phyloP scores from a whole-genome alignment of 2,797 vertebrate genomes.

The Gymnothorax reevesii region DNA sequence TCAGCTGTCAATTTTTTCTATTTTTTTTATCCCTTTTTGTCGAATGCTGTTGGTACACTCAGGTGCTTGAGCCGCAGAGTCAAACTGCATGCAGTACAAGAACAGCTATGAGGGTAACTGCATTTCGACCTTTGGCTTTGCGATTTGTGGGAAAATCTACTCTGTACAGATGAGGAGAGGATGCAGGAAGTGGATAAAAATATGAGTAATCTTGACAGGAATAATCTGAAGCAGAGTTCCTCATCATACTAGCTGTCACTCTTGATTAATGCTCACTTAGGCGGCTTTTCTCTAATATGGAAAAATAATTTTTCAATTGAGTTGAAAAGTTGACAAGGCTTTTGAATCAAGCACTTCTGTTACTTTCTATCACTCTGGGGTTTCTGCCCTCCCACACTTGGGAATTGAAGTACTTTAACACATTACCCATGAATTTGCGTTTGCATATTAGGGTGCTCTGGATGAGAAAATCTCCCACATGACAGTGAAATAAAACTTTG shows the following conservation, averaged over 20 bases:
- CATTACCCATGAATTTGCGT: background rate
- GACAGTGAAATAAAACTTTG: background rate
- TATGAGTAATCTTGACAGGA: background rate
- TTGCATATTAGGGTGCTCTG: background rate
- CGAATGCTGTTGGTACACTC: constrained; percentile 64
- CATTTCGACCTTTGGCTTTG: background rate
- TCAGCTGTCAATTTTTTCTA: constrained; percentile 88
- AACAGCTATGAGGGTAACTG: background rate
- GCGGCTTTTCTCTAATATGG: background rate
- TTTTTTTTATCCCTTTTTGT: constrained; percentile 90
- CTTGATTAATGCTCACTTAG: background rate
- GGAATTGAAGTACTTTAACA: background rate
- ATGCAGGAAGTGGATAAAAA: background rate
- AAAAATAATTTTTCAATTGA: background rate
- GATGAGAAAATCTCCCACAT: background rate
- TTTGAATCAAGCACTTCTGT: no score
- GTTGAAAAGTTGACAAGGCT: background rate
- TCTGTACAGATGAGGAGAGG: background rate
- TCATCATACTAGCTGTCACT: background rate
- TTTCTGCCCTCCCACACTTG: background rate
- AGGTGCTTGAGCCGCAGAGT: constrained; percentile 94
- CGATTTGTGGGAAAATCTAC: background rate
- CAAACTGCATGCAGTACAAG: constrained; percentile 80
- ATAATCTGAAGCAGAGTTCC: background rate
- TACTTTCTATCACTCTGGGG: no score